Conservation (phyloP, 2,113 vertebrate genomes). For the Dinomys branickii region DNA sequence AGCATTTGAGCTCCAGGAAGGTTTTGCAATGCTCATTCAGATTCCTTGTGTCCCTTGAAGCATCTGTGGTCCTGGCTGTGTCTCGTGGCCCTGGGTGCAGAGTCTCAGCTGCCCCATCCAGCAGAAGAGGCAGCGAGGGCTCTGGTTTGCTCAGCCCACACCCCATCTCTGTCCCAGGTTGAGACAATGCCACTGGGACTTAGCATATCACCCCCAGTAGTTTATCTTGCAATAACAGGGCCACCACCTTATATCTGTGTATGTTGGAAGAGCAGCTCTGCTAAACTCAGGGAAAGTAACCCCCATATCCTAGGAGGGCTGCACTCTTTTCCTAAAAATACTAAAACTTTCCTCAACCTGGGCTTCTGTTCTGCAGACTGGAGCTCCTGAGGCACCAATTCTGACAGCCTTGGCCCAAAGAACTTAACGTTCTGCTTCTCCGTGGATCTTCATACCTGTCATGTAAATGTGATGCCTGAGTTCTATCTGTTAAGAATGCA, state of each 20-base stretch:
- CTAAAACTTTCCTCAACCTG: fast-evolving
- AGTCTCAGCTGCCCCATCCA: neutral
- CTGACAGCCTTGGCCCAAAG: neutral
- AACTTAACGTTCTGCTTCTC: neutral
- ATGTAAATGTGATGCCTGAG: no score
- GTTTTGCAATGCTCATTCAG: neutral
- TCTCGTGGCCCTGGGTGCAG: neutral
- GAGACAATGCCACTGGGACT: fast-evolving
- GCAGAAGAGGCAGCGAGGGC: neutral
- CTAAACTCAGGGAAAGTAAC: neutral
- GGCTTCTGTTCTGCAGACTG: neutral
- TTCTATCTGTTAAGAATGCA: neutral
- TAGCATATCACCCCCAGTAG: fast-evolving
- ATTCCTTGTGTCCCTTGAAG: fast-evolving
- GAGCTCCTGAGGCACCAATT: neutral
- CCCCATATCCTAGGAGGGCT: fast-evolving
- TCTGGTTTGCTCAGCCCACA: neutral
- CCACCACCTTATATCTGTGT: fast-evolving
- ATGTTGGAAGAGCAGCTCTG: neutral
- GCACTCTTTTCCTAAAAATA: neutral
- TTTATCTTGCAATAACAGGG: neutral
- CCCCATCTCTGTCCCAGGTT: fast-evolving
- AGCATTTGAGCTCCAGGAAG: no score
- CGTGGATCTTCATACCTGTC: fast-evolving
- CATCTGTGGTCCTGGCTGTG: neutral